These are phyloP conservation scores for Pipistrellus pygmaeus DNA, from an alignment of 2,797 vertebrate species.

Conservation along the genomic window DNA sequence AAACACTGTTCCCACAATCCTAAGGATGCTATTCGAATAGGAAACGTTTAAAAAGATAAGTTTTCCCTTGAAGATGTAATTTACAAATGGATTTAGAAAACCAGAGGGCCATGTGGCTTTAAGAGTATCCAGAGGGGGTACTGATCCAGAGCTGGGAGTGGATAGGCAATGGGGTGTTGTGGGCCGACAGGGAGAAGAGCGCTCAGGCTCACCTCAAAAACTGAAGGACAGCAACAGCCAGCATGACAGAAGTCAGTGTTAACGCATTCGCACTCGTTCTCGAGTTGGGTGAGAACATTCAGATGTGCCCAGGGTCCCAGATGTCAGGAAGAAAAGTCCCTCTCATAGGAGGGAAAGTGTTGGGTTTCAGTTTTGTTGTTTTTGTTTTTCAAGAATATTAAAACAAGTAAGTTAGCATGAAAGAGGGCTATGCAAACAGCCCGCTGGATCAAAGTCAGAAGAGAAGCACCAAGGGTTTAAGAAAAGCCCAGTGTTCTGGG, in stretches of 20 bases:
- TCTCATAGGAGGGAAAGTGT: neutral
- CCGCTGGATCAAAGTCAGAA: neutral
- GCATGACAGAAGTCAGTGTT: neutral
- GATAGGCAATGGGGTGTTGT: no score
- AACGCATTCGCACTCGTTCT: neutral
- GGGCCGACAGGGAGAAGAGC: neutral
- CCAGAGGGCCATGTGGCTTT: neutral
- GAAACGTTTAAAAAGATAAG: neutral
- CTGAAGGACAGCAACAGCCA: fast-evolving
- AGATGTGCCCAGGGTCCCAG: neutral
- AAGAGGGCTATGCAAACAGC: neutral
- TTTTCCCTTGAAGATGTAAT: neutral
- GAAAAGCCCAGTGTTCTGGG: neutral
- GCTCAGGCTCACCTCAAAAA: fast-evolving
- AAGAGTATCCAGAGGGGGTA: fast-evolving
- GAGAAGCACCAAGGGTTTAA: neutral
- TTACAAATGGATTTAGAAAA: slow-evolving; percentile 37
- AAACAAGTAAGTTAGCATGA: neutral
- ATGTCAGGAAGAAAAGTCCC: neutral
- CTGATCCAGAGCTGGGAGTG: neutral
- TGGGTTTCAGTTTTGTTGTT: neutral
- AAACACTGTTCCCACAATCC: neutral
- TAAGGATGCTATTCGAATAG: neutral
- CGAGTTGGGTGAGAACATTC: no score
- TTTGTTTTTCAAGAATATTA: neutral